These are phyloP conservation scores for Phrynocephalus versicolor DNA, from an alignment of 2,113 vertebrate genomes.

Conservation along the genomic window DNA sequence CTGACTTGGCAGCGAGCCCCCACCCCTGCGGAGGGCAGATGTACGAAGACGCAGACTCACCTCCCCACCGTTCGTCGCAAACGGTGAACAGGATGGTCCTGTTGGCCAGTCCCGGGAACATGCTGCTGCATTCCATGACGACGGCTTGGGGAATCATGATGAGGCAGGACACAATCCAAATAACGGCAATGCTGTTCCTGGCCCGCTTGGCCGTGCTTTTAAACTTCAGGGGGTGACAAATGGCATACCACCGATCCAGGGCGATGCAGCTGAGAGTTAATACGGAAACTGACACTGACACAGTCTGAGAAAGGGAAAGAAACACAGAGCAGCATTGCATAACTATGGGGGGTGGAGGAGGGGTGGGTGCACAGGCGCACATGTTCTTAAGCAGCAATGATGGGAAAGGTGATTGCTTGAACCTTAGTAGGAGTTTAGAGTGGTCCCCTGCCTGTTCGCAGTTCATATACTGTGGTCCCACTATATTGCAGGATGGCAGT, in stretches of 20 bases:
- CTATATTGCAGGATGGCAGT: too few relatives aligned
- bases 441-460: too few relatives aligned
- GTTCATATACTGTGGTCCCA: too few relatives aligned
- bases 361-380: too few relatives aligned
- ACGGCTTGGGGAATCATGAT: constrained; percentile 97
- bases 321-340: background rate
- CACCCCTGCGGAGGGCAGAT: too few relatives aligned
- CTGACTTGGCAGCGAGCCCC: too few relatives aligned
- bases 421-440: too few relatives aligned
- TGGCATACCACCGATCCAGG: constrained; percentile 97
- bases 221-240: constrained; percentile 97
- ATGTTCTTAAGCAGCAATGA: too few relatives aligned
- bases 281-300: constrained; percentile 95
- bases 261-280: constrained; percentile 96
- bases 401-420: too few relatives aligned
- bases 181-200: constrained; percentile 90
- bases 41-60: constrained; percentile 72
- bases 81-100: constrained; percentile 96
- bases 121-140: constrained; percentile 93
- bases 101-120: constrained; percentile 91
- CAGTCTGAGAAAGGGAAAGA: constrained; percentile 78
- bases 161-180: constrained; percentile 93
- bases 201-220: constrained; percentile 95
- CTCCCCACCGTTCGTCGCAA: constrained; percentile 94
- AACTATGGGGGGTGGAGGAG: background rate